Conservation (phyloP, 2,113 vertebrate species). For the Anas platyrhynchos region DNA sequence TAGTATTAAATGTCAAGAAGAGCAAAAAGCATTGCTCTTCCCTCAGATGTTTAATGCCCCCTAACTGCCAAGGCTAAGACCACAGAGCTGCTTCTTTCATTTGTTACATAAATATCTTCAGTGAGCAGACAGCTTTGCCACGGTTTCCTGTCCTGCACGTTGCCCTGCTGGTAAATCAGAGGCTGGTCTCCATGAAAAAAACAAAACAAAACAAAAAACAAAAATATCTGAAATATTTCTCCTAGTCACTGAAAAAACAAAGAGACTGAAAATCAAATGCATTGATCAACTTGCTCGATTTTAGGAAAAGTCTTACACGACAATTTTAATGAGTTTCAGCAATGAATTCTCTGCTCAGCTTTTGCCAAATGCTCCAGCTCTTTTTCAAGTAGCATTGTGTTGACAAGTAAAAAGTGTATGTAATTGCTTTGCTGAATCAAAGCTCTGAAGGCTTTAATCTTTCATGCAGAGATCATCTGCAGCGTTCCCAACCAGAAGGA, state of each 20-base stretch:
- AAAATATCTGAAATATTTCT: not conserved
- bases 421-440: not conserved
- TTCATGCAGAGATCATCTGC: not conserved
- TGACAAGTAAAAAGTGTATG: not conserved
- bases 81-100: not conserved
- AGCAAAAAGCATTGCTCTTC: not conserved
- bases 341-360: not conserved
- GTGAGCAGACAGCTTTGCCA: not conserved
- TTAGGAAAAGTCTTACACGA: not conserved
- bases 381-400: not conserved
- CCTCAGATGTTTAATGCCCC: not conserved
- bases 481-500: not conserved
- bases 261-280: not conserved
- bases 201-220: not conserved
- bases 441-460: not conserved
- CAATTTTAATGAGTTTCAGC: not conserved
- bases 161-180: not conserved
- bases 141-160: not conserved
- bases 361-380: not conserved
- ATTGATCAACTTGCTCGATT: not conserved
- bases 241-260: not conserved
- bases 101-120: not conserved
- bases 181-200: not conserved
- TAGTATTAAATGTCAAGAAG: not conserved
- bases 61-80: not conserved